phyloP scores from a whole-genome alignment of 1,140 invertebrate species.

The Trichonephila inaurata region DNA sequence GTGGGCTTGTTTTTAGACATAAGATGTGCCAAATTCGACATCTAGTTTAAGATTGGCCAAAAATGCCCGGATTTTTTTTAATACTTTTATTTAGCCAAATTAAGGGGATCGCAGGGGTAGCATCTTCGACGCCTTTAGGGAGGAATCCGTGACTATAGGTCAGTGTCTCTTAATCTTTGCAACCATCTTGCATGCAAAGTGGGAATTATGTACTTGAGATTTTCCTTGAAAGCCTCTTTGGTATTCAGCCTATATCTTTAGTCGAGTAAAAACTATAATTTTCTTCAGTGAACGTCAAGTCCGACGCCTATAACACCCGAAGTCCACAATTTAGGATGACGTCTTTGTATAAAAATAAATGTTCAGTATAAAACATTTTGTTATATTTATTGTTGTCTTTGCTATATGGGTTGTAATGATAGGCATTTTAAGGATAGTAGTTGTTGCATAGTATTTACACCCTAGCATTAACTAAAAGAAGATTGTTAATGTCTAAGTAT shows the following conservation, averaged over 20 bases:
- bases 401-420: background rate
- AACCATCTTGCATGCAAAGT: slow-evolving; percentile 38
- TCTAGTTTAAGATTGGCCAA: background rate
- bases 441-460: background rate
- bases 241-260: background rate
- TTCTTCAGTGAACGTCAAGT: slow-evolving; percentile 3
- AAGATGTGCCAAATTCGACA: background rate
- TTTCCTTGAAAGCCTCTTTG: background rate
- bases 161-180: slow-evolving; percentile 1
- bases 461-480: background rate
- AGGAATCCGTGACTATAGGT: background rate
- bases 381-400: background rate
- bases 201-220: slow-evolving; percentile 39
- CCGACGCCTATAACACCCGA: background rate
- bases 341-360: slow-evolving; percentile 38
- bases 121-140: background rate
- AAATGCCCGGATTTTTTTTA: background rate
- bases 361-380: background rate
- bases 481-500: background rate
- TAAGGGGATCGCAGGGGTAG: background rate
- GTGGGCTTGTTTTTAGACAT: background rate
- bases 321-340: slow-evolving; percentile 10
- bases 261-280: slow-evolving; percentile 54
- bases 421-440: background rate
- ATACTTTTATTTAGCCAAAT: background rate